A percentile compares a stretch with the other conserved stretches of the same genome.
Conservation (phyloP, 2,797 vertebrate species). For the Hemitrygon akajei region DNA sequence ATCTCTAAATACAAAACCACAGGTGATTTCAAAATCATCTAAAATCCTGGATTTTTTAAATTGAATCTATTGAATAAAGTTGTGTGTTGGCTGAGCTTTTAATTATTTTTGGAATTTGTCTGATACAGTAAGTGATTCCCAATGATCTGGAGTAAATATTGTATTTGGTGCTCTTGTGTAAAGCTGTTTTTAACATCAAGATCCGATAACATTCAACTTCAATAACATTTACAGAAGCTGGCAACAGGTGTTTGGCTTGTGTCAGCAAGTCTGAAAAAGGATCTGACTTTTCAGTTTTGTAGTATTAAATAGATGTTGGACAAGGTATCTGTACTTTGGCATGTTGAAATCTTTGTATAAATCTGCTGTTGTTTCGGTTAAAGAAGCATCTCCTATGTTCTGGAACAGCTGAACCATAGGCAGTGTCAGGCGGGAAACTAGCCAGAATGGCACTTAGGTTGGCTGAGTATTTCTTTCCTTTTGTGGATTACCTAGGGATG, state of each 20-base stretch:
- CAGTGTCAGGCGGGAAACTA: too few relatives aligned
- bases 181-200: background rate
- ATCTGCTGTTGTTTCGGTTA: background rate
- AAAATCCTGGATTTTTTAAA: background rate
- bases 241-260: constrained; percentile 18
- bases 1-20: background rate
- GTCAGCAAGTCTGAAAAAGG: constrained; percentile 17
- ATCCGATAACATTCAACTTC: too few relatives aligned
- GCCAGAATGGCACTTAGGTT: background rate
- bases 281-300: constrained; percentile 22
- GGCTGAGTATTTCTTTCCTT: background rate
- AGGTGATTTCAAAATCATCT: background rate
- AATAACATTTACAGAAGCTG: constrained; percentile 27
- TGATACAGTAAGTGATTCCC: background rate
- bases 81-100: too few relatives aligned
- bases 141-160: background rate
- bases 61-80: background rate
- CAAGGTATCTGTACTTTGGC: background rate
- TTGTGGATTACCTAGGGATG: background rate
- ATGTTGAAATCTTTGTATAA: background rate
- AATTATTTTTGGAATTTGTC: background rate
- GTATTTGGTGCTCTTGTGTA: background rate
- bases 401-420: background rate
- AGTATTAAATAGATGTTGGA: constrained; percentile 1
- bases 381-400: background rate